phyloP scores from a whole-genome alignment of 2,113 vertebrate species.

The Fulmarus glacialis region DNA sequence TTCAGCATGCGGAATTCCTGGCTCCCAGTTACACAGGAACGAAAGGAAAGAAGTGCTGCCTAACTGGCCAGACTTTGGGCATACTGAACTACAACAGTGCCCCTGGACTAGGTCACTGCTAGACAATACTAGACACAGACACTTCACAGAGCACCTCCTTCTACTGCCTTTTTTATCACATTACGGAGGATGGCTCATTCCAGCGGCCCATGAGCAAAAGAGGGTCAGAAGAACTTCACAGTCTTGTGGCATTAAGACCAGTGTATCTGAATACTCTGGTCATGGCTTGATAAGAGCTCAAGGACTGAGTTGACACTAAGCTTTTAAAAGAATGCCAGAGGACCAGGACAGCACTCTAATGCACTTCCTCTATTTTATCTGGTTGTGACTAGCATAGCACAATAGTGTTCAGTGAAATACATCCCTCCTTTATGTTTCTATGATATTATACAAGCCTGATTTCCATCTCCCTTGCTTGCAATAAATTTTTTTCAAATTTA shows the following conservation, averaged over 20 bases:
- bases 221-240: background rate
- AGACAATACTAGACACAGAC: background rate
- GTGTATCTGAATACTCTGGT: background rate
- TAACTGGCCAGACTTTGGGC: background rate
- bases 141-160: background rate
- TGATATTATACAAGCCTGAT: background rate
- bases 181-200: background rate
- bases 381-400: background rate
- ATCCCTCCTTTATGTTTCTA: background rate
- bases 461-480: background rate
- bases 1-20: background rate
- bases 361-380: background rate
- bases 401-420: background rate
- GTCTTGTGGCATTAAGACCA: background rate
- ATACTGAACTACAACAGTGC: background rate
- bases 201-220: background rate
- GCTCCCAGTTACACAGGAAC: background rate
- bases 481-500: background rate
- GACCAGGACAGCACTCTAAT: background rate
- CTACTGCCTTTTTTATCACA: background rate
- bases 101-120: background rate
- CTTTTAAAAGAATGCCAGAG: background rate
- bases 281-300: background rate
- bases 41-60: background rate
- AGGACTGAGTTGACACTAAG: background rate